Evolutionary conservation across 30 jellyfish, hydroid and myxozoan species (phyloP), one percentile per base, ranked within the genome.

Genomic region (Aurelia sp.): DNA sequence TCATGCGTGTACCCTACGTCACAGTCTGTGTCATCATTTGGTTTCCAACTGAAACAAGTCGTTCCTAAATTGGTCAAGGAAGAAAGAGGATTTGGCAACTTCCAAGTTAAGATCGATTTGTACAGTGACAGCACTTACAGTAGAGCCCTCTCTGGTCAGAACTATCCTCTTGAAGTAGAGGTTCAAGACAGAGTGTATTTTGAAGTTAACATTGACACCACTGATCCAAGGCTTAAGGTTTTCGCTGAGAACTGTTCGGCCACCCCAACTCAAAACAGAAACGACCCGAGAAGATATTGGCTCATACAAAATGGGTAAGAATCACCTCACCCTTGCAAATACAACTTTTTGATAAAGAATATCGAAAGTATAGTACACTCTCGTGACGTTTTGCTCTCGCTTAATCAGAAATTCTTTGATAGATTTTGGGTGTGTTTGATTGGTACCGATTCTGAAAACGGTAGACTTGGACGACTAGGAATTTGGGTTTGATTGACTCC

Each of bases 1-100:
- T 90, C 97, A 10, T 90, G 97, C 79, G 97, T 84, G 12, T 90
- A 74, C 44, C 97, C 97, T 9, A 90, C 97, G 4, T 69, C 95
- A 41, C 83, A 89, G 27, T 84, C 88, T 8, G 97, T 90, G 1
- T 90, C 97, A 9, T 84, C 96, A 10, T 64, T 83, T 59, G 96
- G 97, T 23, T 90, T 83, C 85, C 92, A 90, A 41, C 81, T 90
- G 15, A 84, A 84, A 37, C 86, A 73, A 6, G 89, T 83, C 37
- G 74, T 85, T 13, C 95, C 97, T 2, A 84, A 84, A 20, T 67
- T 90, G 51, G 78, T 82, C 6, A 85, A 78, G 78, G 97, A 90
- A 59, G 96, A 90, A 27, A 90, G 84, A 55, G 97, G 97, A 19
- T 82, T 73, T 50, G 97, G 97, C 9, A 86, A 78, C 53, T 90